Evolutionary conservation across 1,140 invertebrate species (phyloP), one percentile per base, ranked within the genome.

Genomic region (Himalopsyche phryganea): DNA sequence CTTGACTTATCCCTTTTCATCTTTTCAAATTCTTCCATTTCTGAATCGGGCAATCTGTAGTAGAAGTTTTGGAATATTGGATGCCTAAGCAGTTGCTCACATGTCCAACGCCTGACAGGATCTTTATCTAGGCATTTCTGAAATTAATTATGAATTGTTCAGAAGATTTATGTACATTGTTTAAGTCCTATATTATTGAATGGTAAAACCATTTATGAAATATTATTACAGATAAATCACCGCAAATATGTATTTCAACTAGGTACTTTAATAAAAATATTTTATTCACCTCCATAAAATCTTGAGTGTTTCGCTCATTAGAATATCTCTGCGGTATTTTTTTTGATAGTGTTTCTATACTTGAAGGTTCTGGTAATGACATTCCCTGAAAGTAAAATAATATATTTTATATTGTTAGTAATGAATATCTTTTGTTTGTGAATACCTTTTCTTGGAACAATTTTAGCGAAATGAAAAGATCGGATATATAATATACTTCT

Each of bases 81-180:
- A 74, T 98, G 96, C 54, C 86, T 81, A 10, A 97, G 73, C 15
- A 98, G 79, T 72, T 96, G 90, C 65, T 94, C 91, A 74, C 94
- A 92, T 0, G 90, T 90, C 87, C 90, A 91, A 65, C 97, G 80
- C 70, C 91, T 86, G 44, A 85, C 81, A 0, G 96, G 96, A 77
- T 98, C 94, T 76, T 94, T 95, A 69, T 96, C 91, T 46, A 99
- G 74, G 71, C 96, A 98, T 84, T 90, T 93, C 87, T 94, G 73
- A 14, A 49, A 33, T 14, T 49, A 6, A 47, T 7, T 11, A 32
- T 18, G 18, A 10, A 47, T 35, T 7, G 6, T 35, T 7, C 6
- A 35, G n/a, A 35, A 35, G 6, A 35, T 35, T 6, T 35, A 35
- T n/a, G n/a, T n/a, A n/a, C 33, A 6, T 35, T 7, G 33, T 35